phyloP scores from a whole-genome alignment of 2,113 vertebrate species.

The Poicephalus gulielmi region DNA sequence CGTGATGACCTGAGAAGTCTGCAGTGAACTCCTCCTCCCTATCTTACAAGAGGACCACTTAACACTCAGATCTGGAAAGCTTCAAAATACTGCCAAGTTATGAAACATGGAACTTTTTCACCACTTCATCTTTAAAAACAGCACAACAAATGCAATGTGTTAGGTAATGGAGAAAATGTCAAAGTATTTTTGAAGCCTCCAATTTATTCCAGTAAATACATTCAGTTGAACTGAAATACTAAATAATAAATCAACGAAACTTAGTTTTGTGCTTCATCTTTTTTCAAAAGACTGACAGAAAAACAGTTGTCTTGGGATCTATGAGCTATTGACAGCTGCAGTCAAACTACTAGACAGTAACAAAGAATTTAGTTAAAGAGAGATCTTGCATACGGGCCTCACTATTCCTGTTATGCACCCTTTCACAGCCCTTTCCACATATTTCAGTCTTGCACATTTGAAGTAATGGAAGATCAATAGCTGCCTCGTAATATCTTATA shows the following conservation, averaged over 20 bases:
- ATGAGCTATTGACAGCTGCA: slow-evolving; percentile 67
- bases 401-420: slow-evolving; percentile 22
- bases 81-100: neutral
- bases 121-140: neutral
- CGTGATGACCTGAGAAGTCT: neutral
- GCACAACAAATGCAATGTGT: neutral
- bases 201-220: slow-evolving; percentile 60
- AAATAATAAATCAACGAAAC: slow-evolving; percentile 68
- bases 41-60: neutral
- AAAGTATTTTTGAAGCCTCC: slow-evolving; percentile 48
- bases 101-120: neutral
- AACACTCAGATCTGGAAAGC: neutral
- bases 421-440: slow-evolving; percentile 12
- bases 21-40: neutral
- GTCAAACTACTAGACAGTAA: slow-evolving; percentile 51
- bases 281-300: slow-evolving; percentile 61
- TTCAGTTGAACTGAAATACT: slow-evolving; percentile 52
- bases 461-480: slow-evolving; percentile 65
- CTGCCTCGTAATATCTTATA: slow-evolving; percentile 23
- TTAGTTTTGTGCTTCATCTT: slow-evolving; percentile 66
- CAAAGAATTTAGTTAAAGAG: slow-evolving; percentile 60
- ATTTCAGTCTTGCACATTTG: slow-evolving; percentile 27
- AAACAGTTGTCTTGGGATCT: slow-evolving; percentile 64
- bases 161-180: slow-evolving; percentile 48
- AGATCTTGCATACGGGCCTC: slow-evolving; percentile 32